Conservation (phyloP, 2,113 vertebrate species). For the Bagarius yarrelli region DNA sequence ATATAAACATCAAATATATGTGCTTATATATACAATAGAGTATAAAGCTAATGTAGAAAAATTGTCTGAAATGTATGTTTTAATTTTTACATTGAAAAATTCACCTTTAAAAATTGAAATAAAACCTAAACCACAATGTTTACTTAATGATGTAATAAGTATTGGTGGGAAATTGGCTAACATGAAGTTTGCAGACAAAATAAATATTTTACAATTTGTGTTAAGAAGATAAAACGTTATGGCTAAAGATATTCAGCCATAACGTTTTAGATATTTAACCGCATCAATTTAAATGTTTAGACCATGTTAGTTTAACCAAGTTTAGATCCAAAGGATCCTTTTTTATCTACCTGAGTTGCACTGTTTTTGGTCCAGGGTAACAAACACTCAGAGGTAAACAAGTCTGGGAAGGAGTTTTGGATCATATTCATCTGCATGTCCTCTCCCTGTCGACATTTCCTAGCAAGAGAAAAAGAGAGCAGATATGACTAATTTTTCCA, state of each 20-base stretch:
- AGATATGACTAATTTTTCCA: neutral
- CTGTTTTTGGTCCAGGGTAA: constrained; percentile 85
- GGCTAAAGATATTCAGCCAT: no score
- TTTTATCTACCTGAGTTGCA: constrained; percentile 82
- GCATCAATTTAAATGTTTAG: neutral
- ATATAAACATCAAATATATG: neutral
- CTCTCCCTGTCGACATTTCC: constrained; percentile 72
- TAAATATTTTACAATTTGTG: neutral
- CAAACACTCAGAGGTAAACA: constrained; percentile 80
- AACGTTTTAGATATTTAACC: neutral
- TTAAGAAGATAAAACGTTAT: neutral
- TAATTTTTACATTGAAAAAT: no score
- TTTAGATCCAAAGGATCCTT: neutral
- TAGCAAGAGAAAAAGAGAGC: constrained; percentile 41
- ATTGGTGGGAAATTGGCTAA: neutral
- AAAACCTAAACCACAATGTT: neutral
- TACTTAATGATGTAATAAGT: neutral
- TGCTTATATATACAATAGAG: neutral
- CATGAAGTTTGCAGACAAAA: neutral
- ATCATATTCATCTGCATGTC: constrained; percentile 74
- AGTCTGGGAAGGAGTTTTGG: constrained; percentile 85
- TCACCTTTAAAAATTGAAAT: neutral
- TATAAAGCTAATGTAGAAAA: neutral
- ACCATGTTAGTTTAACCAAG: neutral
- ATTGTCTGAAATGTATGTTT: neutral